These are phyloP conservation scores for Sebastes melanostomus DNA, from an alignment of 2,797 vertebrate species.

Conservation along the genomic window DNA sequence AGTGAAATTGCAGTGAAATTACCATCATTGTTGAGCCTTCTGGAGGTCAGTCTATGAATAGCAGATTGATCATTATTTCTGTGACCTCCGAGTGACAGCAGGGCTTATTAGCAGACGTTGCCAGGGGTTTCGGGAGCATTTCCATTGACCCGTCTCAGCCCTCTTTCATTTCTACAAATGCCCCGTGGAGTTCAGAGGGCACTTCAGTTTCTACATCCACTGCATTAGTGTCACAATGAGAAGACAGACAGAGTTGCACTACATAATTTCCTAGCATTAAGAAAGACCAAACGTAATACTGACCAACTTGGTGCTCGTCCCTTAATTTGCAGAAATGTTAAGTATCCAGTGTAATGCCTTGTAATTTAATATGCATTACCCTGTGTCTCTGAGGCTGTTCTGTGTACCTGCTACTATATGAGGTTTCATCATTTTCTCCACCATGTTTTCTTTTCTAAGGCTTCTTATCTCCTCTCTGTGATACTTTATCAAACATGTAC, in stretches of 20 bases:
- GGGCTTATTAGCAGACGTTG: constrained; percentile 39
- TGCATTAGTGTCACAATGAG: constrained; percentile 5
- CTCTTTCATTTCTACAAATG: constrained; percentile 10
- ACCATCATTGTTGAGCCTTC: constrained; percentile 9
- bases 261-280: neutral
- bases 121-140: constrained; percentile 23
- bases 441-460: neutral
- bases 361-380: neutral
- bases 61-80: constrained; percentile 59
- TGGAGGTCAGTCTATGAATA: constrained; percentile 46
- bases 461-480: neutral
- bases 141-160: constrained; percentile 20
- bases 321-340: neutral
- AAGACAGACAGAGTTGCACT: neutral
- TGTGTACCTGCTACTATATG: neutral
- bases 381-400: neutral
- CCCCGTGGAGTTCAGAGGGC: constrained; percentile 22
- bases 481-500: constrained; percentile 27
- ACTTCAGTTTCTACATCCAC: constrained; percentile 8
- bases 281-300: neutral
- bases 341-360: neutral
- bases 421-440: neutral
- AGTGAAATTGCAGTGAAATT: constrained; percentile 28
- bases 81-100: constrained; percentile 38
- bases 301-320: neutral